Evolutionary conservation across 2,888 invertebrate species (phyloP).

Genomic region (Byasa hedistus): DNA sequence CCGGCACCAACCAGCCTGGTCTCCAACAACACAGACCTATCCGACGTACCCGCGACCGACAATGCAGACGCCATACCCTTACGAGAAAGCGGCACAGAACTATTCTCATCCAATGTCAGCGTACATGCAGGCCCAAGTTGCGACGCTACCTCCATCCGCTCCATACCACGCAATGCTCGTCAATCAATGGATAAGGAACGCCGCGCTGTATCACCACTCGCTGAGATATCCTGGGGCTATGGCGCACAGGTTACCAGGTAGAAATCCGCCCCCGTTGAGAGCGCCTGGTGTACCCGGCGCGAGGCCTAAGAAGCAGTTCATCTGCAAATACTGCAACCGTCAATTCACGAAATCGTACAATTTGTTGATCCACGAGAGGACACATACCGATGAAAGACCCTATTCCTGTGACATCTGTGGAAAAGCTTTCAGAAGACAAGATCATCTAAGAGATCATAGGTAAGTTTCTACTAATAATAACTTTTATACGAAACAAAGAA

Average conservation of each 20-base stretch:
- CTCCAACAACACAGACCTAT: conserved; percentile 60
- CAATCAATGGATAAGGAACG: conserved; percentile 87
- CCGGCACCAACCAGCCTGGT: conserved; percentile 64
- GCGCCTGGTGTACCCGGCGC: conserved; percentile 79
- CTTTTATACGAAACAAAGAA: background rate
- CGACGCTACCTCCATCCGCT: conserved; percentile 67
- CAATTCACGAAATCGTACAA: conserved; percentile 99
- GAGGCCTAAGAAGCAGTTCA: conserved; percentile 91
- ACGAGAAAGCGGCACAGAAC: conserved; percentile 63
- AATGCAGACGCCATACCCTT: conserved; percentile 65
- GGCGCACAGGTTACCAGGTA: conserved; percentile 74
- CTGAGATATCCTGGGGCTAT: conserved; percentile 73
- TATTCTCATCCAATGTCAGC: conserved; percentile 70
- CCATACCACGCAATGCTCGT: conserved; percentile 82
- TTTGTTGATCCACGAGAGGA: conserved; percentile 96
- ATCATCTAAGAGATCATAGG: conserved; percentile 95
- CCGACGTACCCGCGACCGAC: conserved; percentile 60
- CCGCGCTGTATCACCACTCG: conserved; percentile 83
- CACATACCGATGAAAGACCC: conserved; percentile 97
- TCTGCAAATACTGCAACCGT: conserved; percentile 97
- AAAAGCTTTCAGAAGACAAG: conserved; percentile 96
- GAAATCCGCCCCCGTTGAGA: conserved; percentile 78
- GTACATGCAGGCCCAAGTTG: conserved; percentile 73
- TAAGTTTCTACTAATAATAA: conserved; percentile 53
- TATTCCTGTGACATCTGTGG: conserved; percentile 98